Conservation (phyloP, 2,797 vertebrate species). For the Anabacerthia variegaticeps region DNA sequence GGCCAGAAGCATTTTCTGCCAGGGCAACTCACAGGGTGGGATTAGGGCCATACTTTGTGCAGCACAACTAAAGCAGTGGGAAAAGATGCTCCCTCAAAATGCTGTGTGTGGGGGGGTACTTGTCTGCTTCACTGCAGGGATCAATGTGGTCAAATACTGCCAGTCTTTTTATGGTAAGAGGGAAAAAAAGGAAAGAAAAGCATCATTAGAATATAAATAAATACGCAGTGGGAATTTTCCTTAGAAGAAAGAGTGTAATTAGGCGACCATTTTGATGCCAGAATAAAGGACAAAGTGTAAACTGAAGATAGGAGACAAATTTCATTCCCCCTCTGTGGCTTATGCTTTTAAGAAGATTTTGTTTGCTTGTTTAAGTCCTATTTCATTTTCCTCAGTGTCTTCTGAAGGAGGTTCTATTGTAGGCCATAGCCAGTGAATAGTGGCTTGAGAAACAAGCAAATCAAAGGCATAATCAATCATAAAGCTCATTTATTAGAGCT, state of each 20-base stretch:
- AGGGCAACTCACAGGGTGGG: background rate
- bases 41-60: background rate
- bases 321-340: background rate
- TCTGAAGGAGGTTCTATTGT: background rate
- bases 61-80: background rate
- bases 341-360: constrained; percentile 25
- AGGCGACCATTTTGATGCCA: background rate
- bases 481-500: background rate
- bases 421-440: constrained; percentile 8
- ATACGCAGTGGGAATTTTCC: background rate
- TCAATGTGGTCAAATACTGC: background rate
- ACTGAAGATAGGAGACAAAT: background rate
- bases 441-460: constrained; percentile 13
- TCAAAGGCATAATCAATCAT: background rate
- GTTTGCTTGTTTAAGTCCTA: background rate
- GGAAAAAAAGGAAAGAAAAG: background rate
- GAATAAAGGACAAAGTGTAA: constrained; percentile 15
- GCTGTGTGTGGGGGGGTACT: background rate
- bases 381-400: constrained; percentile 17
- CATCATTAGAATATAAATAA: background rate
- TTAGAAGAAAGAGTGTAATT: background rate
- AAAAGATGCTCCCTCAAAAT: background rate
- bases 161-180: background rate
- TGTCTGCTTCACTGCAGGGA: constrained; percentile 1
- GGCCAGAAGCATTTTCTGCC: background rate